Base-by-base conservation (phyloP, 2,113 vertebrate genomes). In the Syngnathus floridae region DNA sequence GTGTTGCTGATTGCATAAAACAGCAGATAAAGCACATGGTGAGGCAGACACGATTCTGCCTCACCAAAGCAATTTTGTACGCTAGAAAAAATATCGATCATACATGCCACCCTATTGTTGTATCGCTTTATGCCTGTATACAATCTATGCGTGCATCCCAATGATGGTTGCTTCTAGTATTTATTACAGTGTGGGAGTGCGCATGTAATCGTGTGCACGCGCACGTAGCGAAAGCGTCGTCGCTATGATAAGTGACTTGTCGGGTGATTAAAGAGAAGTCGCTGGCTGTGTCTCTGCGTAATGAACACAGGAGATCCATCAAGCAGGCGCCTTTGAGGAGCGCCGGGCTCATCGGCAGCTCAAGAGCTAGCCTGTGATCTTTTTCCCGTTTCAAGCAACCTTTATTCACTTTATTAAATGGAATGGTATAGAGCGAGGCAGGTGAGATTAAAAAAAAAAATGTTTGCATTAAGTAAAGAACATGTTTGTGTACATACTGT, bases 341-440 rank as follows among this genome's bases (percentile, higher is more conserved):
- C 73, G 71, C 75, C 75, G 71, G 83, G 75, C 69, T 26, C 80
- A 74, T 82, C 81, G 84, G 78, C 82, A 76, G 82, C 83, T 86
- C 79, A 88, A 87, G 82, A 82, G 79, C 26, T 31, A 31, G 26
- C 75, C 76, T 88, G 84, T 87, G 84, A 89, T 88, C 81, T 82
- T 76, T 80, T 43, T 31, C 51, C 74, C 85, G 40, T 88, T 88
- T 84, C 78, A 86, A 82, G 81, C 79, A 75, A 46, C 79, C 73
- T 82, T 87, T 83, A 90, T 90, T 87, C 88, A 87, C 86, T 87
- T 89, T 82, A 83, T 85, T 90, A 85, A 90, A 75, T 84, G 76
- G 80, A 75, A 85, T 86, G 82, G 86, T 90, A 88, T 86, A 76
- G 80, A 82, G 81, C 74, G 73, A 16, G 77, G 72, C 73, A 76